Evolutionary conservation across 2,113 vertebrate genomes (phyloP).

Genomic region (Motacilla alba): DNA sequence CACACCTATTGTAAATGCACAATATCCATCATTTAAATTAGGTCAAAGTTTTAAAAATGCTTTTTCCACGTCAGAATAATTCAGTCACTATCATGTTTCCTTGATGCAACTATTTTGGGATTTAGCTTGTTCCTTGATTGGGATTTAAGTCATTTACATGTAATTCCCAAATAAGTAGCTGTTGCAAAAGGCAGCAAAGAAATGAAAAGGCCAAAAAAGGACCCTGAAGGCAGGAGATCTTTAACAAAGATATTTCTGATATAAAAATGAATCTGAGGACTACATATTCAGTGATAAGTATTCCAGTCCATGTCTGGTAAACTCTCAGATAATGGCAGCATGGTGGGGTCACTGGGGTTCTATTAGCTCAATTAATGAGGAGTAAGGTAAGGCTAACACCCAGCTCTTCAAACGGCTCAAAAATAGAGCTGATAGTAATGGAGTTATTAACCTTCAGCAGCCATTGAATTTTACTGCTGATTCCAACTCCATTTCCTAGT

Average conservation of each 20-base stretch:
- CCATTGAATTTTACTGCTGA: conserved; percentile 69
- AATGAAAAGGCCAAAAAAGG: background rate
- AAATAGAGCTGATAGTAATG: conserved; percentile 91
- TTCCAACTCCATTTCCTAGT: conserved; percentile 77
- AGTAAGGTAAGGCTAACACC: conserved; percentile 92
- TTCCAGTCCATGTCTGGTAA: conserved; percentile 84
- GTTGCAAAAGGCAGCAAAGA: background rate
- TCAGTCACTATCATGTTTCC: conserved; percentile 27
- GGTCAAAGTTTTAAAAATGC: conserved; percentile 26
- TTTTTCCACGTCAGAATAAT: conserved; percentile 10
- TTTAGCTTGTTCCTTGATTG: conserved; percentile 27
- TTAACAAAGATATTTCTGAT: background rate
- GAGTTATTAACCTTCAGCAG: conserved; percentile 97
- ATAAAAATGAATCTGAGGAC: conserved; percentile 12
- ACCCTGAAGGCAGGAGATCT: background rate
- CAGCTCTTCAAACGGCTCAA: conserved; percentile 85
- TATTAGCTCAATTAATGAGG: conserved; percentile 99
- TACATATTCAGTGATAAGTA: conserved; percentile 76
- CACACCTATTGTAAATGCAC: background rate
- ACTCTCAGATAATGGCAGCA: conserved; percentile 76
- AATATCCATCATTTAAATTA: background rate
- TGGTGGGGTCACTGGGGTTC: conserved; percentile 84
- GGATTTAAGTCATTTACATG: conserved; percentile 59
- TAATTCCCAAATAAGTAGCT: conserved; percentile 20
- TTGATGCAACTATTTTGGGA: conserved; percentile 45